A percentile compares a stretch with the other conserved stretches of the same genome.
These are phyloP conservation scores for Lepidurus arcticus DNA, from an alignment of 1,140 invertebrate species.

Conservation along the genomic window DNA sequence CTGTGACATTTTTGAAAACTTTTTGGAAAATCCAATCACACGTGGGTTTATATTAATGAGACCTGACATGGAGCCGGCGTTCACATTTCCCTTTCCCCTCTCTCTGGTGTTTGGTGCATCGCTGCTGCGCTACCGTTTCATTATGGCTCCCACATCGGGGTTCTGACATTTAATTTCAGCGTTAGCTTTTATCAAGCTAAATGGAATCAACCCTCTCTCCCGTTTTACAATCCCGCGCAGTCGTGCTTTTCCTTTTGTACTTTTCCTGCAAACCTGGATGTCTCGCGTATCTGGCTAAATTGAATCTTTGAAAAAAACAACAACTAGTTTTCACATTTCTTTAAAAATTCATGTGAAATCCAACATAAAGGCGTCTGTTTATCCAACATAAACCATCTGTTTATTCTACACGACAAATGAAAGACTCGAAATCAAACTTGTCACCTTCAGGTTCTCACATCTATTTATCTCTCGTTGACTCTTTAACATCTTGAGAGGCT, in stretches of 20 bases:
- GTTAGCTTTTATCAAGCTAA: slow-evolving; percentile 1
- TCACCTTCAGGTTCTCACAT: neutral
- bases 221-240: neutral
- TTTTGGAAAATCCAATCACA: neutral
- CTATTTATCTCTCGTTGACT: neutral
- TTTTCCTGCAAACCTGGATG: neutral
- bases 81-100: neutral
- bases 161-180: slow-evolving; percentile 12
- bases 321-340: too few relatives aligned
- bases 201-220: neutral
- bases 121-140: neutral
- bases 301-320: neutral
- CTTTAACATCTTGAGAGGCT: neutral
- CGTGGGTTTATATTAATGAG: slow-evolving; percentile 6
- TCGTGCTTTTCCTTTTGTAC: neutral
- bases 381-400: too few relatives aligned
- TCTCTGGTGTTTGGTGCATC: neutral
- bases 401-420: neutral
- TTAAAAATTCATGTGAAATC: too few relatives aligned
- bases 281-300: neutral
- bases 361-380: too few relatives aligned
- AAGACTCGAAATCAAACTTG: neutral
- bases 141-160: neutral
- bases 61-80: neutral
- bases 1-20: neutral